Base-by-base conservation (phyloP, 2,888 invertebrate species). In the Caenorhabditis sp. region DNA sequence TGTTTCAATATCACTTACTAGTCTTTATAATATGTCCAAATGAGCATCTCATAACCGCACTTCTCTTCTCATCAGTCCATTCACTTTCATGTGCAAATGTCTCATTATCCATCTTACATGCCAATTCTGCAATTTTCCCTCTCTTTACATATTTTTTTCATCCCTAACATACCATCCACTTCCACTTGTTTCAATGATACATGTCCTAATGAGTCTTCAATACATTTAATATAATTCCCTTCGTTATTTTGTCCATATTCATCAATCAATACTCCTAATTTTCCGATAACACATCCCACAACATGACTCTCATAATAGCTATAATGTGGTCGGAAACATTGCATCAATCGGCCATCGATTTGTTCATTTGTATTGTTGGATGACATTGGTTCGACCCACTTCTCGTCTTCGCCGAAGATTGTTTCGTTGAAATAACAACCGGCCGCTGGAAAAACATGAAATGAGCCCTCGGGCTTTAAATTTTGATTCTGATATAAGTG, bases 261-360 rank as follows among this genome's bases (percentile, higher is more conserved):
- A 12, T 70, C 81, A 25, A 76, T 64, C 0, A 76, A 67, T 20
- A 81, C 58, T 23, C 81, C 81, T 17, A 79, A 62, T 10, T 58
- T 65, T 23, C 76, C 77, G 31, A 81, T 70, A 0, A 78, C 81
- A 58, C 81, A 81, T 23, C 81, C 82, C 25, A 82, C 73, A 49
- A 82, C 72, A 52, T 82, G 80, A 25, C 70, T 75, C 57, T 82
- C 82, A 54, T 77, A 82, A 67, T 78, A 80, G 53, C 72, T 70
- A 63, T 77, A 78, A 63, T 82, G 82, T 0, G 82, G 82, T 25
- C 82, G 61, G 75, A 82, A 82, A 64, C 82, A 82, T 64, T 82
- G 75, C 80, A 78, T 80, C 49, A 80, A 57, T 21, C 72, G 58
- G 27, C 72, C 70, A 36, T 62, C 65, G 25, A 67, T 67, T 0